Evolutionary conservation across 2,113 vertebrate genomes (phyloP), one percentile per base, ranked within the genome.

Genomic region (Gnathonemus echidnorhynchus): DNA sequence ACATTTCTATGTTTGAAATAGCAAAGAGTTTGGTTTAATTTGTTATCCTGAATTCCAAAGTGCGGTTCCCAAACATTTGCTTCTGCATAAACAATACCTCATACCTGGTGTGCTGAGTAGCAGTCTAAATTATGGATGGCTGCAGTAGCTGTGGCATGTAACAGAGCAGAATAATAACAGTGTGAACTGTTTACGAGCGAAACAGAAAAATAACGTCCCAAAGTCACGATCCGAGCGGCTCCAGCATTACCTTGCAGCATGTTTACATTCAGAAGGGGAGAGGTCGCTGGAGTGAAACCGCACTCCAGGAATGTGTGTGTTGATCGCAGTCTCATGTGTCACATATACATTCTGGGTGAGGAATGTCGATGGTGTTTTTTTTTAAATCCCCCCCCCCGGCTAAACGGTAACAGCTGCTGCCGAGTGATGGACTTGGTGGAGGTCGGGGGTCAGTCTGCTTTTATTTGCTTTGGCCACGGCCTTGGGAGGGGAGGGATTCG

Each of bases 351-450:
- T 97, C 95, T 95, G 94, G 92, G 94, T 95, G 93, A 96, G 95
- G 96, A 97, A 97, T 98, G 95, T 93, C 91, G 95, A 95, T 94
- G 96, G 93, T 95, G n/a, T 86, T 86, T 50, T 86, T 49, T 96
- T 97, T 50, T 3, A 13, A 50, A 77, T 10, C 6, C 96, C 15
- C 15, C 70, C 74, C 35, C 96, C 94, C 94, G 95, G 95, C 94
- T 98, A 98, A 98, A 97, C 96, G 96, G 95, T 97, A 97, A 96
- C 98, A 98, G 97, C 97, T 98, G 97, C 97, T 97, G 95, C 95
- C 95, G 97, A 97, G 96, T 95, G 95, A 97, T 96, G 95, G 95
- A 95, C 96, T 95, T 96, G 95, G 96, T 96, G 96, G 95, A 97
- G 96, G 96, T 97, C 95, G 90, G 89, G 89, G 91, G 91, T 91